These are phyloP conservation scores for Erannis defoliaria DNA, from an alignment of 2,888 invertebrate species.

Conservation along the genomic window DNA sequence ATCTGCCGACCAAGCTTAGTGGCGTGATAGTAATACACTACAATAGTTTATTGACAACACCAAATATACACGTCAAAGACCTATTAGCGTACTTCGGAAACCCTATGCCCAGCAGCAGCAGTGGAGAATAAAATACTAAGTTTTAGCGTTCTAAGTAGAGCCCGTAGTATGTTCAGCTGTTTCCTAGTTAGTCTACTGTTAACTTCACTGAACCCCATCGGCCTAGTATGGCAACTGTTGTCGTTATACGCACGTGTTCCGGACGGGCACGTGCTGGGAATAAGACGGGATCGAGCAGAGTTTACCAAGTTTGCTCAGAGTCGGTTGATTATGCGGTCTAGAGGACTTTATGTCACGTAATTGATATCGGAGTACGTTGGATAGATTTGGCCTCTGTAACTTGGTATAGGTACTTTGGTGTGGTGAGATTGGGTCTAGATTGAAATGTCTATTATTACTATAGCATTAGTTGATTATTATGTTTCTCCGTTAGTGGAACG, in stretches of 20 bases:
- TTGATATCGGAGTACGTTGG: conserved; percentile 17
- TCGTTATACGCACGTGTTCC: conserved; percentile 72
- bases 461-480: too few species aligned
- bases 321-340: conserved; percentile 19
- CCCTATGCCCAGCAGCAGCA: too few species aligned
- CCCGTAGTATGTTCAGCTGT: not conserved
- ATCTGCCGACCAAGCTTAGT: too few species aligned
- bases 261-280: conserved; percentile 54
- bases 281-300: conserved; percentile 46
- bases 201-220: not conserved
- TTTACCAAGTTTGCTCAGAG: conserved; percentile 42
- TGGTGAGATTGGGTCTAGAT: not conserved
- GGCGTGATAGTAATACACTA: too few species aligned
- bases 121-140: too few species aligned
- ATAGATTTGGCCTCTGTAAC: conserved; percentile 6
- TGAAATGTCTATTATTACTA: not conserved
- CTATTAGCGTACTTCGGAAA: too few species aligned
- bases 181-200: conserved; percentile 1
- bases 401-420: conserved; percentile 5
- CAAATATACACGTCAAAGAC: too few species aligned
- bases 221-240: conserved; percentile 10
- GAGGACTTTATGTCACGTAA: conserved; percentile 21
- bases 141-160: too few species aligned
- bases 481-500: too few species aligned
- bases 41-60: too few species aligned